Evolutionary conservation across 2,888 invertebrate species (phyloP), one percentile per base, ranked within the genome.

Genomic region (Caradrina kadenii): DNA sequence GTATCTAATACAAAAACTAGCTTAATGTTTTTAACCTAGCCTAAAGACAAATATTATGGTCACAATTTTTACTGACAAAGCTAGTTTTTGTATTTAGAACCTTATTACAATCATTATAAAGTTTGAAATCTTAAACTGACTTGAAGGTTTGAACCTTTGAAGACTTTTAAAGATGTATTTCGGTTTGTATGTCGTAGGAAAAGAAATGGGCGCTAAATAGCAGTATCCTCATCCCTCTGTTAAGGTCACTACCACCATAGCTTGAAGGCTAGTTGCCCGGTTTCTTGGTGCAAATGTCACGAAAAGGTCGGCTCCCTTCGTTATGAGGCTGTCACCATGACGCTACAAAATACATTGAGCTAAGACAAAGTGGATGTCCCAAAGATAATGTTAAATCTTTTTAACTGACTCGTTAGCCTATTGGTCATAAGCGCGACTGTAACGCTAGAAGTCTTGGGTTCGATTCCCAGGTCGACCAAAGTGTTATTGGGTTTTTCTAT

Each of bases 211-310:
- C 17, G 10, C 39, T 39, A 42, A 49, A 55, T 26, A 21, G 6
- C 42, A 48, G n/a, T 31, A 55, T 50, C 42, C 49, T 2, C 17
- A 60, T 55, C 35, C 63, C 45, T n/a, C n/a, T 31, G 45, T 39
- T 61, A 65, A 79, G 82, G 74, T 80, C 74, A 69, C 53, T 45
- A 39, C 62, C 26, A 59, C 50, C 39, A 53, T 53, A 62, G 15
- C 64, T 49, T 54, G 73, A 69, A 66, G 70, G 67, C 62, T 60
- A 59, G 59, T 50, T 53, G 63, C 19, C 53, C 63, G 73, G 64
- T 62, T 79, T 58, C 60, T 66, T 62, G 69, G 69, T 69, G 63
- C 73, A 83, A 82, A 82, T 82, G 75, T 81, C 76, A 61, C 59
- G 65, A 42, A 81, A 83, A 82, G 83, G 82, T 82, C 80, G 11